A percentile compares a stretch with the other conserved stretches of the same genome.
These are phyloP conservation scores for Sceliomorpha sp. DNA, from an alignment of 2,888 invertebrate genomes.

Conservation along the genomic window DNA sequence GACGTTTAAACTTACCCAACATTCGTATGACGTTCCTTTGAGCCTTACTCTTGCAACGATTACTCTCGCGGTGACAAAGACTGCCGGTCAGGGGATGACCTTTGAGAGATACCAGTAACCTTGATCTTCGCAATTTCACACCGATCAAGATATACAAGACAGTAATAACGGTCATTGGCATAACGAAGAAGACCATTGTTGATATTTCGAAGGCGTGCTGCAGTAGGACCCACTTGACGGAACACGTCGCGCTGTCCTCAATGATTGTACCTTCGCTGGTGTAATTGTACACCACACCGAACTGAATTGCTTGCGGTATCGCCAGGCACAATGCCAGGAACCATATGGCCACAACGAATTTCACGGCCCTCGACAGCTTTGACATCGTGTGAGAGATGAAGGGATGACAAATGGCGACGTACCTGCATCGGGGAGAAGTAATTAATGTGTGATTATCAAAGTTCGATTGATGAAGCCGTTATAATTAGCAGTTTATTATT, in stretches of 20 bases:
- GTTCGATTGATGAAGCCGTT: no score
- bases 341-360: conserved; percentile 89
- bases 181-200: conserved; percentile 90
- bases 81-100: conserved; percentile 82
- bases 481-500: no score
- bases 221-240: conserved; percentile 83
- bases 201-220: conserved; percentile 90
- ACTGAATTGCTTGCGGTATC: conserved; percentile 90
- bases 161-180: conserved; percentile 92
- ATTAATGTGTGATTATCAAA: conserved; percentile 1
- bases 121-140: conserved; percentile 85
- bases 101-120: conserved; percentile 80
- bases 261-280: conserved; percentile 77
- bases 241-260: conserved; percentile 83
- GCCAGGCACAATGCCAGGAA: conserved; percentile 87
- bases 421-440: conserved; percentile 53
- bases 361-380: conserved; percentile 89
- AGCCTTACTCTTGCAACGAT: conserved; percentile 80
- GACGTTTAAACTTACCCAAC: conserved; percentile 84
- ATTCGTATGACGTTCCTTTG: conserved; percentile 87
- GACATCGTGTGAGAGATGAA: conserved; percentile 92
- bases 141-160: conserved; percentile 90
- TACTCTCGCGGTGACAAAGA: conserved; percentile 82
- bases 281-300: conserved; percentile 84
- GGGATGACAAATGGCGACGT: conserved; percentile 81